Base-by-base conservation (phyloP, 2,113 vertebrate species). In the Pelobates fuscus region DNA sequence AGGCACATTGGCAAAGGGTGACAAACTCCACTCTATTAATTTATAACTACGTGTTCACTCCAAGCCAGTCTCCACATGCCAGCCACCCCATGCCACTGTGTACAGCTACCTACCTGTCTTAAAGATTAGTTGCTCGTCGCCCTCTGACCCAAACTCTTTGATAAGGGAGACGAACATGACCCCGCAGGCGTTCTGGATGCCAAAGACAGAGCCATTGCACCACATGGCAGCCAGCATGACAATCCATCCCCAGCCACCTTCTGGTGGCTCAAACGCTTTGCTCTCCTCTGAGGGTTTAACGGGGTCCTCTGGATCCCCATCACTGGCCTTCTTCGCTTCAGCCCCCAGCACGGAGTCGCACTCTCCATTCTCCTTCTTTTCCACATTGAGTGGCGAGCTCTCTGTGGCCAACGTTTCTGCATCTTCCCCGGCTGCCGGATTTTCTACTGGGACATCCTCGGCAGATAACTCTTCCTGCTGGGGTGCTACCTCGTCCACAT, bases 191-290 rank as follows among this genome's bases (percentile, higher is more conserved):
- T 98, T 99, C 89, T 98, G 97, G 92, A 99, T 96, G 30, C 96
- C 97, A 75, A 98, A 98, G 67, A 99, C 95, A 2, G 97, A 89
- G 14, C 97, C 97, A 81, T 99, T 98, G 78, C 96, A 98, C 97
- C 97, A 99, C 96, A 98, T 97, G 79, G 97, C 89, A 5, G 96
- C 91, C 81, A 99, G 83, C 96, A 98, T 97, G 83, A 99, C 96
- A 67, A 97, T 21, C 97, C 97, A 99, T 3, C 97, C 96, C 96
- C 96, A 98, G 85, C 96, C 97, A 57, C 97, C 97, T 73, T 98
- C 97, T 0, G 95, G 97, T 79, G 92, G 94, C 21, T 80, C 87
- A 3, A 89, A 88, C 59, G 80, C 84, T 0, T 27, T 21, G 5
- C 58, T n/a, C 27, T 65, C 10, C 24, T 18, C n/a, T 7, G 18